Conservation (phyloP, 2,888 invertebrate genomes). For the Junonia oenone region DNA sequence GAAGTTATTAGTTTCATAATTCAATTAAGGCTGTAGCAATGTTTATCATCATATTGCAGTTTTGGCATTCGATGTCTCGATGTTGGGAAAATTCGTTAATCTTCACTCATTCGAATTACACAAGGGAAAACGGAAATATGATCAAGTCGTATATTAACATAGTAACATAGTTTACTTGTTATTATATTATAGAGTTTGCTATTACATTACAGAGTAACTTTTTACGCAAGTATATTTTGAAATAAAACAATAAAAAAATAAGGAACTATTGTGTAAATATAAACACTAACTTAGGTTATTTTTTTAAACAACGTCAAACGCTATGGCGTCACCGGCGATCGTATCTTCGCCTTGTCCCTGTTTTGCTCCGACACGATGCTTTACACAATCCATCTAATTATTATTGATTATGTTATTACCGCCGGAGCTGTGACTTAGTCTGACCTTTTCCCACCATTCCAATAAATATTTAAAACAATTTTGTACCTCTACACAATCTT, state of each 20-base stretch:
- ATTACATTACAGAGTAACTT: no score
- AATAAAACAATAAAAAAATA: background rate
- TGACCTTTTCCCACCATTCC: slow-evolving; percentile 10
- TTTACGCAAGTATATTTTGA: background rate
- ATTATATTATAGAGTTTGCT: no score
- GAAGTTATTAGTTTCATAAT: slow-evolving; percentile 9
- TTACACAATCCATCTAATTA: slow-evolving; percentile 45
- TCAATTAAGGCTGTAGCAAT: background rate
- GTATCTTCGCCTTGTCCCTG: slow-evolving; percentile 54
- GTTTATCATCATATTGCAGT: slow-evolving; percentile 4
- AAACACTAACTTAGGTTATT: background rate
- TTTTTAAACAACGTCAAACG: background rate
- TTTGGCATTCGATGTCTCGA: background rate
- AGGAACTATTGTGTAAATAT: background rate
- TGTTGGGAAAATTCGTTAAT: background rate
- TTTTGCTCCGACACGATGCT: slow-evolving; percentile 37
- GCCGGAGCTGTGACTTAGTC: background rate
- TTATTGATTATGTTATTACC: slow-evolving; percentile 35
- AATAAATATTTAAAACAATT: background rate
- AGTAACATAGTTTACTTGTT: background rate
- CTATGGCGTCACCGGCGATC: slow-evolving; percentile 19
- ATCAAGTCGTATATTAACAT: slow-evolving; percentile 7
- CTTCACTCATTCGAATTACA: slow-evolving; percentile 11
- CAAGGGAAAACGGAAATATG: slow-evolving; percentile 8
- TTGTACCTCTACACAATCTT: background rate